Evolutionary conservation across 2,888 invertebrate genomes (phyloP), one percentile per base, ranked within the genome.

Genomic region (Heliconius ismenius): DNA sequence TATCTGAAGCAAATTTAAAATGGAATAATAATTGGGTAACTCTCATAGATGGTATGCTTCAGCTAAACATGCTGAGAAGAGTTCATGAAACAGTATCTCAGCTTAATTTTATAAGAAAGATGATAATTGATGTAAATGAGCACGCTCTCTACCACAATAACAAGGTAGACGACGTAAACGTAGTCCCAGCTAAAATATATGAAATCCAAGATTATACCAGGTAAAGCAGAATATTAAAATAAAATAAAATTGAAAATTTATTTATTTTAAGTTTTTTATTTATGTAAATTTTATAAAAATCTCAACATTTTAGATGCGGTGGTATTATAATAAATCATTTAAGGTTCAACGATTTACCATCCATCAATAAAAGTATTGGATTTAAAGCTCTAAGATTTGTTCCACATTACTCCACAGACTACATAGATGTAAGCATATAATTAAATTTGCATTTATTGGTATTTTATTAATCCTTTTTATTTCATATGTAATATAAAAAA

Each of bases 21-120:
- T 98, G 97, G 97, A 93, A 94, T 28, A 95, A 95, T 74, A 97
- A 97, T 86, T 98, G 98, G 98, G 95, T 96, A 0, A 95, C 97
- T 4, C 96, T 97, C 82, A 93, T 98, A 83, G 98, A 98, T 87
- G 96, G 96, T 0, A 95, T 98, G 94, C 88, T 98, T 21, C 98
- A 98, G 90, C 95, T 97, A 77, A 94, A 95, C 73, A 93, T 96
- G n/a, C 84, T 97, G n/a, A 95, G 95, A 43, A 91, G 95, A 68
- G 91, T 95, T 21, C 91, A 95, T 2, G 94, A 96, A 73, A 93
- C 95, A 1, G 90, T 97, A 0, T 92, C 95, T 68, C 91, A 96
- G 24, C 97, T 97, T 0, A 95, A 95, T 0, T 83, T 82, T 7
- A 86, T 91, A 3, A 84, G 84, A 68, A 83, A 80, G 26, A 81